These are phyloP conservation scores for Phoeniculus purpureus DNA, from an alignment of 2,797 vertebrate species.

Conservation along the genomic window DNA sequence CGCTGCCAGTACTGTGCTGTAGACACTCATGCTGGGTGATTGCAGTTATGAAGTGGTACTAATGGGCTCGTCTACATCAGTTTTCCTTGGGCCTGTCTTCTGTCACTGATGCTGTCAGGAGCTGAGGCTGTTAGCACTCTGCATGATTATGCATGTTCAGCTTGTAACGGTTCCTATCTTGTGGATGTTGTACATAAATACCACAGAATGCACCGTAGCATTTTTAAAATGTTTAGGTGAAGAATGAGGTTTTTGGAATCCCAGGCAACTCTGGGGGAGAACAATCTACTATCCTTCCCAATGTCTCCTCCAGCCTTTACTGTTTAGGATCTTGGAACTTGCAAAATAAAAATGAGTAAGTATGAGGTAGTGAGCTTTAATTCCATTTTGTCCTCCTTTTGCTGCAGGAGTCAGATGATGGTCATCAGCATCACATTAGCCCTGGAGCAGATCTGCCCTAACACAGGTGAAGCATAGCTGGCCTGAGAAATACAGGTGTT, in stretches of 20 bases:
- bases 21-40: fast-evolving
- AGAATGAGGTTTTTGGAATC: neutral
- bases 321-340: neutral
- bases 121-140: neutral
- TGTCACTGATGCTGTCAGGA: neutral
- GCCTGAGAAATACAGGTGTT: neutral
- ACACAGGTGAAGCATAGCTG: neutral
- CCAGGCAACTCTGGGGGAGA: neutral
- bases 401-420: neutral
- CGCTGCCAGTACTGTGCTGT: neutral
- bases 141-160: neutral
- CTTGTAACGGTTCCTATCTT: neutral
- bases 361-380: neutral
- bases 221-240: neutral
- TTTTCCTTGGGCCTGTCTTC: neutral
- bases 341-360: neutral
- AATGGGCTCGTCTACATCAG: fast-evolving
- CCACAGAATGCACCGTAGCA: neutral
- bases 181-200: neutral
- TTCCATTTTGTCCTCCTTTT: neutral
- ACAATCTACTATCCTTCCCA: neutral
- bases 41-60: fast-evolving
- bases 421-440: neutral
- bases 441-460: neutral
- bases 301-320: neutral